A percentile compares a stretch with the other conserved stretches of the same genome.
Conservation (phyloP, 1,140 invertebrate genomes). For the Zaprionus ghesquierei region DNA sequence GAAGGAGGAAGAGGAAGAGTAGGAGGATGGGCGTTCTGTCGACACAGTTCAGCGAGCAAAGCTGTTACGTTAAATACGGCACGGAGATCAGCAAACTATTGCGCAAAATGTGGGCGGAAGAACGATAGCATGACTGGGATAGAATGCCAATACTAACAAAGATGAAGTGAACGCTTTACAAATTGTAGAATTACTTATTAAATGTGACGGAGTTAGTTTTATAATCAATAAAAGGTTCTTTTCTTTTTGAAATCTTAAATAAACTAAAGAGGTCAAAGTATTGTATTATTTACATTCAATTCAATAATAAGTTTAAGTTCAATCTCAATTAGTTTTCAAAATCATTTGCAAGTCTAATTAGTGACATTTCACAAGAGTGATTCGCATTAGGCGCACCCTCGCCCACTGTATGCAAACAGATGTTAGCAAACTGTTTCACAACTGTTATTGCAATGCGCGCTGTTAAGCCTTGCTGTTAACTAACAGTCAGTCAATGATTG, state of each 20-base stretch:
- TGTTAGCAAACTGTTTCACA: not conserved
- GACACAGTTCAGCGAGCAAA: constrained; percentile 22
- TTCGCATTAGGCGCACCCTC: not conserved
- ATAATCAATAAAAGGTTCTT: too few relatives aligned
- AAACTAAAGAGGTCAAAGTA: too few relatives aligned
- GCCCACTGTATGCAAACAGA: not conserved
- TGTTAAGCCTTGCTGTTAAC: constrained; percentile 23
- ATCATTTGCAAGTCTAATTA: not conserved
- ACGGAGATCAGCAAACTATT: constrained; percentile 1
- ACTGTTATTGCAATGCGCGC: not conserved
- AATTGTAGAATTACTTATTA: not conserved
- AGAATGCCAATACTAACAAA: not conserved
- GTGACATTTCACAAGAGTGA: not conserved
- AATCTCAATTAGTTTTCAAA: not conserved
- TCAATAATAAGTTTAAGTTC: not conserved
- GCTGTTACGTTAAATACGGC: not conserved
- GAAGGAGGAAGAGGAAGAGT: not conserved
- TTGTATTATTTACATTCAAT: not conserved
- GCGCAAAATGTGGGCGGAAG: not conserved
- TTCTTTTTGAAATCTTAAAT: too few relatives aligned
- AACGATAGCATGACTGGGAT: not conserved
- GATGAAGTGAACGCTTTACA: not conserved
- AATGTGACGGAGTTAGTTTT: too few relatives aligned
- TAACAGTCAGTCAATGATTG: constrained; percentile 33
- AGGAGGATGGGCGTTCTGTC: not conserved